Evolutionary conservation across 2,113 vertebrate species (phyloP), one percentile per base, ranked within the genome.

Genomic region (Cyanistes caeruleus): DNA sequence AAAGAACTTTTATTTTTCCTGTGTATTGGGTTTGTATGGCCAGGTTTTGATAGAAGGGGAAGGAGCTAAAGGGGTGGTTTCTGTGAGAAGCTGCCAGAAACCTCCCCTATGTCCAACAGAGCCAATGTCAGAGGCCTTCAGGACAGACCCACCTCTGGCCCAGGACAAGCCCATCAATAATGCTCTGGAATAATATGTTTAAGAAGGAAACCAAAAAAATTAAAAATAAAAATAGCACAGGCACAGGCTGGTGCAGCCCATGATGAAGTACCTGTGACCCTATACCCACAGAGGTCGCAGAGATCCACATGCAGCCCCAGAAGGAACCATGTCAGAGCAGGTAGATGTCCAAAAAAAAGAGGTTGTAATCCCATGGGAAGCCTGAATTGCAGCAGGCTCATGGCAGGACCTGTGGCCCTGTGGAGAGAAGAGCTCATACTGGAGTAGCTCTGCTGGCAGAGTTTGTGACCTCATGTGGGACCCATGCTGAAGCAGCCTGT

Each of bases 401-500:
- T 20, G 39, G 48, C 28, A 39, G n/a, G 19, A 46, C 18, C 37
- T 35, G 46, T 3, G 19, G 37, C 10, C 46, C 46, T 20, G 25
- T 21, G 25, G 31, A 62, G 15, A 53, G 27, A 73, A 27, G 15
- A 60, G 11, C 48, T 7, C 37, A 18, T 0, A 3, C 4, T 53
- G 43, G 27, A 56, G 15, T 15, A 84, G n/a, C 53, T 63, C 9
- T 78, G 55, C 37, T 43, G 41, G 28, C 41, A 53, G 55, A 30
- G n/a, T 25, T 46, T 73, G 56, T 72, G 39, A 52, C 19, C 39
- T 23, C 7, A 7, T 10, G 22, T 15, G 27, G 39, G 37, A 35
- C 53, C 7, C 19, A 18, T 0, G 0, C 9, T 59, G n/a, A 30
- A 56, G 27, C n/a, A 75, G 2, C 39, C 46, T n/a, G 55, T 1